These are phyloP conservation scores for Agonopterix heracliana DNA, from an alignment of 2,888 invertebrate species.

Conservation along the genomic window DNA sequence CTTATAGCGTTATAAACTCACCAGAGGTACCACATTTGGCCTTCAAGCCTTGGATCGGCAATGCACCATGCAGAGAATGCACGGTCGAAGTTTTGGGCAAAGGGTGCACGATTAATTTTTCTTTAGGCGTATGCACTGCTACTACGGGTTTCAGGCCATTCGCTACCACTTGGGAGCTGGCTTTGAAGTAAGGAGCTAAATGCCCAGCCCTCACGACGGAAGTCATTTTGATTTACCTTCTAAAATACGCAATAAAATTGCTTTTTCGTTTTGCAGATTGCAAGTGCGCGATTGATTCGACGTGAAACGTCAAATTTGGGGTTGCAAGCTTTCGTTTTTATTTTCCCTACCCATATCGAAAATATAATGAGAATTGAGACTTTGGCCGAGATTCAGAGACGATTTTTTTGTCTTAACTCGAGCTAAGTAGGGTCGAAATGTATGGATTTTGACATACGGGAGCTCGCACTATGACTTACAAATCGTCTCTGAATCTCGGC, in stretches of 20 bases:
- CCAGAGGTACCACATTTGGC: conserved; percentile 77
- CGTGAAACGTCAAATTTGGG: conserved; percentile 33
- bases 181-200: conserved; percentile 80
- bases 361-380: too few relatives aligned
- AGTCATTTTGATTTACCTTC: conserved; percentile 73
- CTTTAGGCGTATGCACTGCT: conserved; percentile 67
- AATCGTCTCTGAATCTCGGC: too few relatives aligned
- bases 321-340: conserved; percentile 3
- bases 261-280: conserved; percentile 36
- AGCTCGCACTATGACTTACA: too few relatives aligned
- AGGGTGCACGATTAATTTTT: conserved; percentile 59
- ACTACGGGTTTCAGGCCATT: conserved; percentile 79
- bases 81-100: conserved; percentile 69
- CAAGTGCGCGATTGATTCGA: conserved; percentile 2
- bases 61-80: conserved; percentile 73
- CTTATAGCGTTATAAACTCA: conserved; percentile 42
- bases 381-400: too few relatives aligned
- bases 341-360: not conserved
- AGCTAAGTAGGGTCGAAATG: too few relatives aligned
- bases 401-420: too few relatives aligned
- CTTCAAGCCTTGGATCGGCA: conserved; percentile 78
- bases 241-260: conserved; percentile 53
- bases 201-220: conserved; percentile 81
- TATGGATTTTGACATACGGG: too few relatives aligned
- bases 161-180: conserved; percentile 80